Conservation (phyloP, 2,113 vertebrate genomes). For the Bufo bufo region DNA sequence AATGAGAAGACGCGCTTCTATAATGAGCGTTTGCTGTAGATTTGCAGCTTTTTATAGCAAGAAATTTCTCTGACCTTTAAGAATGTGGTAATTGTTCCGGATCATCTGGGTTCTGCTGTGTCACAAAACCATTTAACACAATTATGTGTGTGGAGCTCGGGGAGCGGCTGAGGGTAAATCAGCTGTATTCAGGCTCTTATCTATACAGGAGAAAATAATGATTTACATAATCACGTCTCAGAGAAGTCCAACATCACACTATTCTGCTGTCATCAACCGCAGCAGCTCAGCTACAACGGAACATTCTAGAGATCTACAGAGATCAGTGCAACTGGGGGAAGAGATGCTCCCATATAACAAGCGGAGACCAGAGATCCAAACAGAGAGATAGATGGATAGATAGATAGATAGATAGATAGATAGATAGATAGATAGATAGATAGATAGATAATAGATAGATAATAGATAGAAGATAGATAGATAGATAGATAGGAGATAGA, state of each 20-base stretch:
- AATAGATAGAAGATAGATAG: too few relatives aligned
- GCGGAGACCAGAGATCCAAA: neutral
- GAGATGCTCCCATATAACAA: neutral
- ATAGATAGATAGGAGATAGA: too few relatives aligned
- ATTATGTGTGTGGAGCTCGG: neutral
- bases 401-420: neutral
- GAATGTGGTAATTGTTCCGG: constrained; percentile 53
- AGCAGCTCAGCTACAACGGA: neutral
- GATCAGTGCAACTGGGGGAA: neutral
- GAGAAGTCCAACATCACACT: neutral
- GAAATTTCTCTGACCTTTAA: constrained; percentile 24
- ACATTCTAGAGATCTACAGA: neutral
- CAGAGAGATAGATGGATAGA: neutral
- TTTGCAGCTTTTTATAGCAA: constrained; percentile 2
- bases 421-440: neutral
- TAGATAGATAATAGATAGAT: too few relatives aligned
- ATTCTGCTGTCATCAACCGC: constrained; percentile 15
- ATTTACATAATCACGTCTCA: neutral
- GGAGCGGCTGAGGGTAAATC: neutral
- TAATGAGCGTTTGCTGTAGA: neutral
- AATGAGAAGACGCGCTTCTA: neutral
- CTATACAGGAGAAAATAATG: constrained; percentile 44
- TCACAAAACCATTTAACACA: constrained; percentile 56
- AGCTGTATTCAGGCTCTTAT: neutral
- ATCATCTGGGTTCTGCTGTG: constrained; percentile 17